phyloP scores from a whole-genome alignment of 2,113 vertebrate species.

The Spea bombifrons region DNA sequence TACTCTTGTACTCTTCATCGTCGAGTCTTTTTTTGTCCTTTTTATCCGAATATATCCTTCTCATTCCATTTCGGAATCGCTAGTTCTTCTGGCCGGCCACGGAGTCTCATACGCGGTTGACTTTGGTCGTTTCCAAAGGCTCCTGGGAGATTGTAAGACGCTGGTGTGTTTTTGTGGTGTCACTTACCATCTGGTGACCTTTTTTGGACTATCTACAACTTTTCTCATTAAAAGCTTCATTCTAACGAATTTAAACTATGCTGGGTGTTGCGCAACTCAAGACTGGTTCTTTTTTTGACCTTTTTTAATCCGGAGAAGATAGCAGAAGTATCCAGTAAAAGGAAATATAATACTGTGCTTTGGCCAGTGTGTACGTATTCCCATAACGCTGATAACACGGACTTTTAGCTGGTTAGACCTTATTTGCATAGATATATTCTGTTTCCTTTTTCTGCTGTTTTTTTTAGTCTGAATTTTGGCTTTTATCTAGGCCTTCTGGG shows the following conservation, averaged over 20 bases:
- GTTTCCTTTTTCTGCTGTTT: not conserved
- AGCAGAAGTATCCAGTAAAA: not conserved
- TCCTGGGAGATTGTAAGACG: not conserved
- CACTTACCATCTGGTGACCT: not conserved
- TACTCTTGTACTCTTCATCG: too few species aligned
- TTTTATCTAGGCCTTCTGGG: conserved; percentile 14
- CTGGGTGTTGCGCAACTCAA: not conserved
- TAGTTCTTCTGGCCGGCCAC: too few species aligned
- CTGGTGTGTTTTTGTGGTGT: not conserved
- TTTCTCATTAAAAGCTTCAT: not conserved
- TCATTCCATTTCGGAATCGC: too few species aligned
- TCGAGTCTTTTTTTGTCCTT: too few species aligned
- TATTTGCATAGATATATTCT: conserved; percentile 7
- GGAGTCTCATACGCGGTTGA: too few species aligned
- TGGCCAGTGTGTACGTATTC: not conserved
- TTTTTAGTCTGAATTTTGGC: not conserved
- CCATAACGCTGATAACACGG: not conserved
- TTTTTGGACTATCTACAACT: not conserved
- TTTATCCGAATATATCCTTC: too few species aligned
- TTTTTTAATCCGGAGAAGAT: not conserved
- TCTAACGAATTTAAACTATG: not conserved
- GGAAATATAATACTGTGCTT: not conserved
- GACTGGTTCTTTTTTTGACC: conserved; percentile 1
- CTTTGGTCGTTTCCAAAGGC: not conserved
- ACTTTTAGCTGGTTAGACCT: not conserved